Evolutionary conservation across 1,140 invertebrate genomes (phyloP).

Genomic region (Hylaeus volcanicus): DNA sequence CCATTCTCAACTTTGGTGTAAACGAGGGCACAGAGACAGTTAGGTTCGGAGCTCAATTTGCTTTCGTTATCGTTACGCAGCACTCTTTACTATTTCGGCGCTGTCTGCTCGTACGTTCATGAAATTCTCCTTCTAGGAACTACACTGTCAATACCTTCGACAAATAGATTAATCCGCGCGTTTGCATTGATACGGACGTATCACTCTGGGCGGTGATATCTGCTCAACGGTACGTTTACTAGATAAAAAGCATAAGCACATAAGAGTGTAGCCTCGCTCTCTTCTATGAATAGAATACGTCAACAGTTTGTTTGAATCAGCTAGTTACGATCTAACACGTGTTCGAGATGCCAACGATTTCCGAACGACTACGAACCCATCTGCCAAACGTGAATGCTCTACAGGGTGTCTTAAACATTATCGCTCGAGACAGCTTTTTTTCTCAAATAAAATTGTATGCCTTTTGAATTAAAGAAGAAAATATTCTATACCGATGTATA

Average conservation of each 20-base stretch:
- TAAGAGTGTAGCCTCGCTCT: neutral
- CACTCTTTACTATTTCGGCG: neutral
- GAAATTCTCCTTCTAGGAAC: neutral
- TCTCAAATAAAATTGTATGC: no score
- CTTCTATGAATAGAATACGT: constrained; percentile 2
- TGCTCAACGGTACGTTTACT: neutral
- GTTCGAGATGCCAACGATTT: neutral
- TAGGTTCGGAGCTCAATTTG: neutral
- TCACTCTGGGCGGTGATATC: neutral
- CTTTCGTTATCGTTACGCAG: neutral
- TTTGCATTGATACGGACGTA: neutral
- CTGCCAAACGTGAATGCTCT: no score
- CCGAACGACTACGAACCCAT: neutral
- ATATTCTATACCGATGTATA: no score
- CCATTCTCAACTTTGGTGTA: neutral
- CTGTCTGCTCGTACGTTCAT: neutral
- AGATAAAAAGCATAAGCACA: constrained; percentile 20
- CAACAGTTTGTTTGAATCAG: constrained; percentile 22
- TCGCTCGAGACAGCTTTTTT: no score
- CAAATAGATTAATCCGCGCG: neutral
- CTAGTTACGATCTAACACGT: neutral
- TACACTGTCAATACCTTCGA: neutral
- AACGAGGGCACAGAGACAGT: neutral
- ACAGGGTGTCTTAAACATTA: no score
- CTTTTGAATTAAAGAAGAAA: no score